Evolutionary conservation across 2,888 invertebrate species (phyloP), one percentile per base, ranked within the genome.

Genomic region (Trypoxylon attenuatum): DNA sequence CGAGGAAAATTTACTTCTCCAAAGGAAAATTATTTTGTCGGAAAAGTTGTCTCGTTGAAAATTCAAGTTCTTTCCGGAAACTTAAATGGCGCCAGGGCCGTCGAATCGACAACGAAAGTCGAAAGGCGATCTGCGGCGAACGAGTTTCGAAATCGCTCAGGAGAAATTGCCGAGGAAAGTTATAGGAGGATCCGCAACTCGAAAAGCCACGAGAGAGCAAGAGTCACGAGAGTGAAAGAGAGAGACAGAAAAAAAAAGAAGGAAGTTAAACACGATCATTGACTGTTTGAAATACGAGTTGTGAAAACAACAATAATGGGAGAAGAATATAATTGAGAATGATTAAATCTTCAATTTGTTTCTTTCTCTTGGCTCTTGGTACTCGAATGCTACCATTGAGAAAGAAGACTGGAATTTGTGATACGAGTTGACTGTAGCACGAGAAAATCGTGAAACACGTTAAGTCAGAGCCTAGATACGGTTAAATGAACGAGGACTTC

Each of bases 131-230:
- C 42, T 46, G 60, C 62, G 69, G 68, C 71, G 72, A 72, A 69
- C 68, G 72, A 76, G 76, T 73, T 75, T 73, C 73, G 73, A 73
- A 73, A 77, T 68, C 56, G 66, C 18, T 47, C 58, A 64, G 56
- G 71, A 59, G 70, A 75, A 70, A 75, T 67, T 75, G 68, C 54
- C 60, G 68, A 77, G 55, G 78, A 79, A 79, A 79, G 79, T 78
- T 69, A 70, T 56, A 61, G 50, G 60, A 33, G 33, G n/a, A 10
- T 10, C 33, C 33, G 33, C n/a, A 10, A 2, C 33, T 33, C 33
- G 33, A 1, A 13, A 4, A 13, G 0, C 2, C 6, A 13, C 2
- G 33, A 33, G 33, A 33, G 33, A 33, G 33, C 3, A 33, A 33
- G 33, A 33, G 13, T 13, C n/a, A 5, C 33, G 4, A 10, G 10